phyloP scores from a whole-genome alignment of 2,888 invertebrate genomes.

The Bombyx huttoni region DNA sequence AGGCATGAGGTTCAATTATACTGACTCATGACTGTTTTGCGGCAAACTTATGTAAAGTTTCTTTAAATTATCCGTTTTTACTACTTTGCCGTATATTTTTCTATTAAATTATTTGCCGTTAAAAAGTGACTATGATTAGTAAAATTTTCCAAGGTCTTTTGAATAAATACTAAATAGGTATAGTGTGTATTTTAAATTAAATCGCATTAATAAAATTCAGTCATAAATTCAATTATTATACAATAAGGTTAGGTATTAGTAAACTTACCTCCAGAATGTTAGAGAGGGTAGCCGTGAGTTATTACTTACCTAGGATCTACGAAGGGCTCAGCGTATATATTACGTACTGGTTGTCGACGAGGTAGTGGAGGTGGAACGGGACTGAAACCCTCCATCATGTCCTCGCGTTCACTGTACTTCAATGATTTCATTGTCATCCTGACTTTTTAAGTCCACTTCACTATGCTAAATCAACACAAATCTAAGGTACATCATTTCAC shows the following conservation, averaged over 20 bases:
- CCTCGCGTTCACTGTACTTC: slow-evolving; percentile 68
- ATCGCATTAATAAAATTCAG: neutral
- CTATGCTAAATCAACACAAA: slow-evolving; percentile 42
- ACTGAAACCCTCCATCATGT: slow-evolving; percentile 69
- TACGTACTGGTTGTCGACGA: slow-evolving; percentile 74
- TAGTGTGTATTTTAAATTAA: neutral
- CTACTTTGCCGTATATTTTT: too few species aligned
- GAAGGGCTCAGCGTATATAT: slow-evolving; percentile 78
- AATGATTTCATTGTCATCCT: slow-evolving; percentile 76
- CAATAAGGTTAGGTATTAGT: neutral
- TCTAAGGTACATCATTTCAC: slow-evolving; percentile 20
- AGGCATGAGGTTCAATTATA: too few species aligned
- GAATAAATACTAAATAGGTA: too few species aligned
- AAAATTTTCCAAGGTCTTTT: too few species aligned
- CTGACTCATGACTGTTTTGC: too few species aligned
- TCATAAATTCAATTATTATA: neutral
- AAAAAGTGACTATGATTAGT: too few species aligned
- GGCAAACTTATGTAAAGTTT: too few species aligned
- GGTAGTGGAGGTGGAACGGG: slow-evolving; percentile 76
- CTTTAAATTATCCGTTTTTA: too few species aligned
- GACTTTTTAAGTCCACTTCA: slow-evolving; percentile 47
- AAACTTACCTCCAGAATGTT: slow-evolving; percentile 16
- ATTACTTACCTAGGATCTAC: slow-evolving; percentile 71
- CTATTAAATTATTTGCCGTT: too few species aligned
- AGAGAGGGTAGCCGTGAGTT: slow-evolving; percentile 4